A percentile compares a stretch with the other conserved stretches of the same genome.
phyloP scores from a whole-genome alignment of 2,113 vertebrate genomes.

The Thinocorus orbignyianus region DNA sequence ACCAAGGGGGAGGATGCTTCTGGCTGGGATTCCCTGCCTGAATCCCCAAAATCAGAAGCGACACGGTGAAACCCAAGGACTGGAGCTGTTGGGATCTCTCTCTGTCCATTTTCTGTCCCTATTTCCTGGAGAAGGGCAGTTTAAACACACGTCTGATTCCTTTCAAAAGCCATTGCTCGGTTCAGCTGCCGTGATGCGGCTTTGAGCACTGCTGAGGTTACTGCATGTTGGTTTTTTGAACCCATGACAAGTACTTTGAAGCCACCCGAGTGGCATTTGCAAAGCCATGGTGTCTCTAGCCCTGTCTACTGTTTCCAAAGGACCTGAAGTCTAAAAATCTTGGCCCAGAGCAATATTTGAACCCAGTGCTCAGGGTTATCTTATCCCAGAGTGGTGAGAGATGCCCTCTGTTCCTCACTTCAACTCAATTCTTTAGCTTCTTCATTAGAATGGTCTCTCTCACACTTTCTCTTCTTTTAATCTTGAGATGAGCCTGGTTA shows the following conservation, averaged over 20 bases:
- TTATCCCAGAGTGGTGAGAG: not conserved
- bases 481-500: not conserved
- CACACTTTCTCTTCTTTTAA: not conserved
- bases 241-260: not conserved
- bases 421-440: not conserved
- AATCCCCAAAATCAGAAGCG: not conserved
- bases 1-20: not conserved
- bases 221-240: not conserved
- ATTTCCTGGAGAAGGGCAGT: not conserved
- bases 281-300: not conserved
- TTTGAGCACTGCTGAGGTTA: not conserved
- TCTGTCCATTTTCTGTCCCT: not conserved
- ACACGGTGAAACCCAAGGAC: not conserved
- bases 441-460: not conserved
- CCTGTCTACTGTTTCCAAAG: not conserved
- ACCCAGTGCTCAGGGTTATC: not conserved
- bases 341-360: not conserved
- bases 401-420: not conserved
- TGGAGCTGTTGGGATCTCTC: not conserved
- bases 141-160: not conserved
- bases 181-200: accelerated
- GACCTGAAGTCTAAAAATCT: not conserved
- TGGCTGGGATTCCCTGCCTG: not conserved
- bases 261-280: not conserved
- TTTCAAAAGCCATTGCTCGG: not conserved